A percentile compares a stretch with the other conserved stretches of the same genome.
phyloP scores from a whole-genome alignment of 1,140 invertebrate species.

The Harlomillsia oculata region DNA sequence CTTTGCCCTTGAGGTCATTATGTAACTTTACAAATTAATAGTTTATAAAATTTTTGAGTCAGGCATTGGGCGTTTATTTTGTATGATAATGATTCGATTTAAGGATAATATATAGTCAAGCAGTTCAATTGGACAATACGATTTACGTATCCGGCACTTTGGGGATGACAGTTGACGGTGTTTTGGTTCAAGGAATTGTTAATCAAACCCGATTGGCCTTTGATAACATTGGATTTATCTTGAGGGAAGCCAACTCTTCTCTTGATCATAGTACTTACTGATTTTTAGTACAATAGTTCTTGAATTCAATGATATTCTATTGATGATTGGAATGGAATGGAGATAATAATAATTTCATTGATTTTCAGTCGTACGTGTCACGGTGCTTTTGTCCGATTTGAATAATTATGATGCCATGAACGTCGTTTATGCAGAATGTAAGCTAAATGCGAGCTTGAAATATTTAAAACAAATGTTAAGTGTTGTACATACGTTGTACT shows the following conservation, averaged over 20 bases:
- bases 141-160: constrained; percentile 30
- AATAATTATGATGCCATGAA: constrained; percentile 20
- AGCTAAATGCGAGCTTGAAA: constrained; percentile 2
- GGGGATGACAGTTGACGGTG: constrained; percentile 18
- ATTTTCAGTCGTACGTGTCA: constrained; percentile 26
- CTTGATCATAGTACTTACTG: constrained; percentile 19
- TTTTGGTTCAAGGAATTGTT: constrained; percentile 22
- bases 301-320: not conserved
- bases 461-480: not conserved
- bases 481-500: not conserved
- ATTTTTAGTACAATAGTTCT: not conserved
- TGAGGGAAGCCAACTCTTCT: constrained; percentile 13
- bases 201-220: constrained; percentile 24
- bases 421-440: constrained; percentile 27
- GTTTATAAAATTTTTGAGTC: not conserved
- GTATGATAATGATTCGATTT: too few relatives aligned
- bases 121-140: constrained; percentile 24
- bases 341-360: not conserved
- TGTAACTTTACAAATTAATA: too few relatives aligned
- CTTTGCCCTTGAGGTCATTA: too few relatives aligned
- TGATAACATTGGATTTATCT: constrained; percentile 28
- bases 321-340: not conserved
- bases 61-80: not conserved
- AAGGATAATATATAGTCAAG: too few relatives aligned
- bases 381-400: constrained; percentile 27